Evolutionary conservation across 2,888 invertebrate genomes (phyloP).

Genomic region (Tiliacea citrago): DNA sequence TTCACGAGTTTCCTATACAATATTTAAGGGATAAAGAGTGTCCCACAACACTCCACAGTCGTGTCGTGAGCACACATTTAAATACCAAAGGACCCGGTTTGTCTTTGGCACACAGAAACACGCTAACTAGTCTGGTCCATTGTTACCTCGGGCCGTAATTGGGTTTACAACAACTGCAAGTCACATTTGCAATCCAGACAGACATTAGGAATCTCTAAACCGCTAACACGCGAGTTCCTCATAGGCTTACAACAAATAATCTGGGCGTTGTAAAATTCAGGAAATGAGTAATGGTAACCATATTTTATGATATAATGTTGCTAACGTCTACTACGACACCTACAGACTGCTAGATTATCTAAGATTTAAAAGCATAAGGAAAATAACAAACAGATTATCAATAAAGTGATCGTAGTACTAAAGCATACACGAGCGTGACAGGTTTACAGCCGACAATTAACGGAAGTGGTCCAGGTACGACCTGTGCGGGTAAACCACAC

Average conservation of each 20-base stretch:
- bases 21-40: neutral
- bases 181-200: neutral
- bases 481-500: constrained; percentile 20
- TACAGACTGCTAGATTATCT: constrained; percentile 10
- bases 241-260: neutral
- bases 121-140: neutral
- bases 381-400: constrained; percentile 20
- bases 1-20: neutral
- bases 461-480: constrained; percentile 54
- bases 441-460: constrained; percentile 64
- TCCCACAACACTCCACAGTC: neutral
- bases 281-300: neutral
- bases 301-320: neutral
- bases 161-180: neutral
- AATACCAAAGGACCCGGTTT: constrained; percentile 12
- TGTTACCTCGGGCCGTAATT: neutral
- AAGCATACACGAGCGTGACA: constrained; percentile 53
- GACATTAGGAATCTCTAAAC: neutral
- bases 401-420: constrained; percentile 16
- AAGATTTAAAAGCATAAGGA: constrained; percentile 11
- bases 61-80: constrained; percentile 1
- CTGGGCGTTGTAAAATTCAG: constrained; percentile 4
- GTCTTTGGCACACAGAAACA: neutral
- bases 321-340: neutral
- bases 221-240: neutral